These are phyloP conservation scores for Chiridota heheva DNA, from an alignment of 35 echinoderm and acorn worm genomes.

Conservation along the genomic window DNA sequence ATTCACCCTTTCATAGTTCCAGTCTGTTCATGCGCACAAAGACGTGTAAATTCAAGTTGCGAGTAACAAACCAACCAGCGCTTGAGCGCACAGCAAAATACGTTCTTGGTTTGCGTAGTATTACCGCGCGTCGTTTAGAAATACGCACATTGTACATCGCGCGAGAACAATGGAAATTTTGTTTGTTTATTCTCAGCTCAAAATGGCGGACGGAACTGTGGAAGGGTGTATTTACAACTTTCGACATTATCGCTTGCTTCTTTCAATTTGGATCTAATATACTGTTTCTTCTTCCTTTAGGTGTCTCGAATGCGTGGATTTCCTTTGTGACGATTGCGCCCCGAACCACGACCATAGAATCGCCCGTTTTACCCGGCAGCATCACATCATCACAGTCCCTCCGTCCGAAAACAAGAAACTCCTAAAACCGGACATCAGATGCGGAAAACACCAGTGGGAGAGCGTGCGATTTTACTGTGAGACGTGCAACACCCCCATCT, in stretches of 20 bases:
- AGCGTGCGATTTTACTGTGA: constrained; percentile 92
- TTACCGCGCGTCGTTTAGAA: no score
- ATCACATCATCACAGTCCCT: constrained; percentile 88
- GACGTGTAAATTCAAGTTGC: no score
- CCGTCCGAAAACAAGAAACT: constrained; percentile 86
- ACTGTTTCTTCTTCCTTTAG: constrained; percentile 16
- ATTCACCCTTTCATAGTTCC: no score
- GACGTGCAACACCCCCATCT: constrained; percentile 80
- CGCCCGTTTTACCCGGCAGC: constrained; percentile 84
- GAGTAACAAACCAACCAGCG: no score
- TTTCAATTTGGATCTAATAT: neutral
- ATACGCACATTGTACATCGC: no score
- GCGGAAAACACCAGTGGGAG: constrained; percentile 75
- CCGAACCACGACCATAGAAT: constrained; percentile 90
- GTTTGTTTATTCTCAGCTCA: no score
- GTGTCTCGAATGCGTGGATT: constrained; percentile 97
- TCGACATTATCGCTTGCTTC: no score
- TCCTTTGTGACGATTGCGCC: constrained; percentile 91
- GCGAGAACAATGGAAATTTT: no score
- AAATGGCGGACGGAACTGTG: no score
- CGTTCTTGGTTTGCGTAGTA: no score
- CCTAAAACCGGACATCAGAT: constrained; percentile 53
- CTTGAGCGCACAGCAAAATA: no score
- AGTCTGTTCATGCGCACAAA: no score
- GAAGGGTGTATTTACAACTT: constrained; percentile 3